phyloP scores from a whole-genome alignment of 2,797 vertebrate species.

The Pangasius djambal region DNA sequence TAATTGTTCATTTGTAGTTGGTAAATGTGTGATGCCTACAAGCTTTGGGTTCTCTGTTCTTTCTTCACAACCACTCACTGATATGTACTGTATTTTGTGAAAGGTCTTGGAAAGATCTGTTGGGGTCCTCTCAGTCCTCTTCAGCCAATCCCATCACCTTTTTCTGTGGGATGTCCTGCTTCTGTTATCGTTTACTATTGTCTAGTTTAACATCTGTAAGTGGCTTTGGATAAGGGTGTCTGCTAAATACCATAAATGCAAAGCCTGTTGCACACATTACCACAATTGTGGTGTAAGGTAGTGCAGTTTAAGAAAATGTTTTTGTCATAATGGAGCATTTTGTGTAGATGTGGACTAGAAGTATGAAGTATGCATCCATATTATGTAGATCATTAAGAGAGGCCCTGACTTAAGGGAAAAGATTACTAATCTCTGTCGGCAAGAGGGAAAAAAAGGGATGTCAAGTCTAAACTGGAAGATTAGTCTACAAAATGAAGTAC shows the following conservation, averaged over 20 bases:
- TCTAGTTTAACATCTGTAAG: neutral
- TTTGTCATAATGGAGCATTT: neutral
- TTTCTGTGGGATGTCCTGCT: neutral
- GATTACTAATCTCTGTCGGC: conserved; percentile 28
- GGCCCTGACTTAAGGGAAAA: conserved; percentile 30
- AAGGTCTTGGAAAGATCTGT: neutral
- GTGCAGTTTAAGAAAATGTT: neutral
- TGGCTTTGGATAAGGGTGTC: neutral
- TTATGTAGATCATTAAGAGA: conserved; percentile 26
- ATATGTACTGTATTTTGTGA: neutral
- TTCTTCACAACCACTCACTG: neutral
- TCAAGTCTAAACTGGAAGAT: conserved; percentile 43
- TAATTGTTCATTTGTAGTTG: conserved; percentile 3
- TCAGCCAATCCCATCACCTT: neutral
- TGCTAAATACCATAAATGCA: neutral
- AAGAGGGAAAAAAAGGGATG: conserved; percentile 20
- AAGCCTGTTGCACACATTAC: neutral
- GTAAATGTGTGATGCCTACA: neutral
- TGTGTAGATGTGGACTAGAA: neutral
- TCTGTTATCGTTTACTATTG: neutral
- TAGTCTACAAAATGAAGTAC: conserved; percentile 49
- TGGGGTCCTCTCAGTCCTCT: neutral
- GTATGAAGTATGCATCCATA: neutral
- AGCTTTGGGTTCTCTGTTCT: neutral
- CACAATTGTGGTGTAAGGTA: neutral